Conservation (phyloP, 2,797 vertebrate genomes). For the Halcyon chelicuti region DNA sequence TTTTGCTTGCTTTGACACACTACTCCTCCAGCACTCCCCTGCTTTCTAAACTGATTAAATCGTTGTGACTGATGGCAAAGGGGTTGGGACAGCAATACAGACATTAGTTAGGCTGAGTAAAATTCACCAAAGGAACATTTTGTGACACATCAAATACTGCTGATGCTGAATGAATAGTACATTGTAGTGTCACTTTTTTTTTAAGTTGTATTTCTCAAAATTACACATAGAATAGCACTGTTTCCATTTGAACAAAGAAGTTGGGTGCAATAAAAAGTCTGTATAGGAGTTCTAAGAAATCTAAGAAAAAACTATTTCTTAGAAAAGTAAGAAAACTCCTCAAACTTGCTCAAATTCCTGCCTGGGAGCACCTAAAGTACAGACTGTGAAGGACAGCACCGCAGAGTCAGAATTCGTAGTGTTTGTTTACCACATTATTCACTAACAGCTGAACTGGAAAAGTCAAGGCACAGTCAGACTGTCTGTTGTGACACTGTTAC, state of each 20-base stretch:
- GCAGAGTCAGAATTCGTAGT: background rate
- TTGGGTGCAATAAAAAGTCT: background rate
- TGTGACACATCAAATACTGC: background rate
- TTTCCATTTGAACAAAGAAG: background rate
- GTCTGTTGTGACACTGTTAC: background rate
- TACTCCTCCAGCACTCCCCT: background rate
- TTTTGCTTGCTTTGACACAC: background rate
- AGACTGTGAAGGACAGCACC: background rate
- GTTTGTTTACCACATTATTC: background rate
- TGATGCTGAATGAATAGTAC: background rate
- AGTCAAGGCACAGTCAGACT: background rate
- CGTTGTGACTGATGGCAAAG: background rate
- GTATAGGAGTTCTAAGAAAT: background rate
- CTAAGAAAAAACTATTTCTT: background rate
- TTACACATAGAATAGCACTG: background rate
- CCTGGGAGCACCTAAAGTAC: background rate
- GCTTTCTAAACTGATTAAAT: conserved; percentile 11
- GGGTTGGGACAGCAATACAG: background rate
- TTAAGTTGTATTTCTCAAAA: background rate
- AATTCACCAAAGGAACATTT: background rate
- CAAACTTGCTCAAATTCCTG: background rate
- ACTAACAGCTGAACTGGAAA: background rate
- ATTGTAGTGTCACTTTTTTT: background rate
- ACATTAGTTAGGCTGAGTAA: background rate
- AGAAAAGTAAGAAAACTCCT: background rate